Percentiles rank a stretch among this genome's conserved stretches.
phyloP scores from a whole-genome alignment of 2,888 invertebrate genomes.

The Icerya purchasi region DNA sequence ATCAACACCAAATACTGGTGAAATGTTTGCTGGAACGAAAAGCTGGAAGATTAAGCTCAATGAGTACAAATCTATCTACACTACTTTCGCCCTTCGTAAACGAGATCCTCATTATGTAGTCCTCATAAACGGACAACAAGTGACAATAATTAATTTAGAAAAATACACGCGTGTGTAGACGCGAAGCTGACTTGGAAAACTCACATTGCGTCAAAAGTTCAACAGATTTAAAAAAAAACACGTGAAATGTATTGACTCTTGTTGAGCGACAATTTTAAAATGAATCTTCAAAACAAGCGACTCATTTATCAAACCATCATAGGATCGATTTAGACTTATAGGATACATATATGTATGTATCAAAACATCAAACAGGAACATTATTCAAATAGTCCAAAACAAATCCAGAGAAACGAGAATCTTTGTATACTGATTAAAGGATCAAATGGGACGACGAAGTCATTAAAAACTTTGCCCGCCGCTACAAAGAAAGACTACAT shows the following conservation, averaged over 20 bases:
- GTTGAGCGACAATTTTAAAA: not conserved
- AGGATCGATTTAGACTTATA: not conserved
- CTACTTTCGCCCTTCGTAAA: not conserved
- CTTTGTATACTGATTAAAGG: too few species aligned
- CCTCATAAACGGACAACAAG: not conserved
- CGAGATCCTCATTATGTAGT: not conserved
- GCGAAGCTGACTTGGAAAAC: not conserved
- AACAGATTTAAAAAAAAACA: not conserved
- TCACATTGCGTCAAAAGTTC: not conserved
- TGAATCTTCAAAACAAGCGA: not conserved
- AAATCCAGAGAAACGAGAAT: too few species aligned
- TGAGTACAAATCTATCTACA: not conserved
- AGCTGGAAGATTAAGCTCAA: not conserved
- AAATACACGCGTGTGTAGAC: not conserved
- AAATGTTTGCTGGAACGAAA: not conserved
- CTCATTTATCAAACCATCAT: not conserved
- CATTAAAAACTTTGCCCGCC: too few species aligned
- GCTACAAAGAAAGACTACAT: too few species aligned
- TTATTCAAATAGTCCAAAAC: not conserved
- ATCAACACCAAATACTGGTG: not conserved
- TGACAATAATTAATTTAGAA: not conserved
- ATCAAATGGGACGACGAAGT: too few species aligned
- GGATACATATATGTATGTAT: not conserved
- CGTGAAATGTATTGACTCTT: not conserved
- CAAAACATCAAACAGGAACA: not conserved